Evolutionary conservation across 2,113 vertebrate genomes (phyloP).

Genomic region (Aphelocoma coerulescens): DNA sequence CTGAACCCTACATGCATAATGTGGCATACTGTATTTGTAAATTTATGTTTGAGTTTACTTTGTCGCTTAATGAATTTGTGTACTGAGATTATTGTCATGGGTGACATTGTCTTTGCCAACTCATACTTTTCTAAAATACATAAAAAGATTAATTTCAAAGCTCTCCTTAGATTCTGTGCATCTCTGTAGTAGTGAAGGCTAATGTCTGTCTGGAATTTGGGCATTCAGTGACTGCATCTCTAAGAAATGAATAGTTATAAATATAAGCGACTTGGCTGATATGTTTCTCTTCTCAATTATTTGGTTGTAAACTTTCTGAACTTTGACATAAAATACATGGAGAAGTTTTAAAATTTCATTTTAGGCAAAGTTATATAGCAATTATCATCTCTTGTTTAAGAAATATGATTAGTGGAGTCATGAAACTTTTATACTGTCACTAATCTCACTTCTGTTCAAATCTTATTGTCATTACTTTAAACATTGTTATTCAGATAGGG

Average conservation of each 20-base stretch:
- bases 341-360: neutral
- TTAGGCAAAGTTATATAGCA: neutral
- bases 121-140: neutral
- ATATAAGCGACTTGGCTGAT: neutral
- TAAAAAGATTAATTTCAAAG: neutral
- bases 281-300: neutral
- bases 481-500: neutral
- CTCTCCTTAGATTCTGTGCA: neutral
- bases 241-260: neutral
- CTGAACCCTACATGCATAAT: neutral
- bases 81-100: neutral
- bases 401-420: neutral
- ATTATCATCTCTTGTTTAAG: neutral
- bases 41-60: neutral
- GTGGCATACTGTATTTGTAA: neutral
- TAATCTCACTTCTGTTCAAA: neutral
- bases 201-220: neutral
- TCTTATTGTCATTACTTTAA: neutral
- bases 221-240: neutral
- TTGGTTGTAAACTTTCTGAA: neutral
- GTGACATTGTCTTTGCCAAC: neutral
- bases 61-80: neutral
- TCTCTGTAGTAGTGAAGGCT: neutral
- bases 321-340: neutral
- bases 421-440: neutral